Conservation (phyloP, 2,797 vertebrate genomes). For the Distichodus sexfasciatus region DNA sequence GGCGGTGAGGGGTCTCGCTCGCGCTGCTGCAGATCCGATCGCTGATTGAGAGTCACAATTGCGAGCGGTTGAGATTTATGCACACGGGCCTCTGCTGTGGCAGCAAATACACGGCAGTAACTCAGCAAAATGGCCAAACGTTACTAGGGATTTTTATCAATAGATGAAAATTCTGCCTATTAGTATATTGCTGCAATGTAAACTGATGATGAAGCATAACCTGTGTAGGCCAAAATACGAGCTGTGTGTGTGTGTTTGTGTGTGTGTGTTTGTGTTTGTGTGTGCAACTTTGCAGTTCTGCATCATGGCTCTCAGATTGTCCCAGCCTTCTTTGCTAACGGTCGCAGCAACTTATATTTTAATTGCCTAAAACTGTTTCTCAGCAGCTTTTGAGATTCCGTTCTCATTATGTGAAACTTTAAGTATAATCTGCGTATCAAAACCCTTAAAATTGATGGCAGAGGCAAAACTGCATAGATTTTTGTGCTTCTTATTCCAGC, state of each 20-base stretch:
- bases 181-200: not conserved
- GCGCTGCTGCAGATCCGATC: constrained; percentile 39
- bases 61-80: no score
- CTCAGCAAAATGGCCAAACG: constrained; percentile 41
- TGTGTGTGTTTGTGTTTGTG: not conserved
- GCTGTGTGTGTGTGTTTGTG: not conserved
- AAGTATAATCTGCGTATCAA: no score
- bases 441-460: no score
- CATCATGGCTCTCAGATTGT: not conserved
- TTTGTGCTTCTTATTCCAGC: no score
- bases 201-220: not conserved
- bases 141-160: constrained; percentile 30
- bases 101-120: constrained; percentile 39
- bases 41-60: constrained; percentile 35
- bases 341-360: not conserved
- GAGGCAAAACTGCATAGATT: no score
- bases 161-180: constrained; percentile 13
- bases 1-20: no score
- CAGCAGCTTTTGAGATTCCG: no score
- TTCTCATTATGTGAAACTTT: no score
- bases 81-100: no score
- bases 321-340: not conserved
- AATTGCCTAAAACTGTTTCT: no score
- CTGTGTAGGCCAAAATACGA: not conserved
- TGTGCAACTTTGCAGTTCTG: constrained; percentile 13